Evolutionary conservation across 2,797 vertebrate species (phyloP), one percentile per base, ranked within the genome.

Genomic region (Pseudomugil gertrudae): DNA sequence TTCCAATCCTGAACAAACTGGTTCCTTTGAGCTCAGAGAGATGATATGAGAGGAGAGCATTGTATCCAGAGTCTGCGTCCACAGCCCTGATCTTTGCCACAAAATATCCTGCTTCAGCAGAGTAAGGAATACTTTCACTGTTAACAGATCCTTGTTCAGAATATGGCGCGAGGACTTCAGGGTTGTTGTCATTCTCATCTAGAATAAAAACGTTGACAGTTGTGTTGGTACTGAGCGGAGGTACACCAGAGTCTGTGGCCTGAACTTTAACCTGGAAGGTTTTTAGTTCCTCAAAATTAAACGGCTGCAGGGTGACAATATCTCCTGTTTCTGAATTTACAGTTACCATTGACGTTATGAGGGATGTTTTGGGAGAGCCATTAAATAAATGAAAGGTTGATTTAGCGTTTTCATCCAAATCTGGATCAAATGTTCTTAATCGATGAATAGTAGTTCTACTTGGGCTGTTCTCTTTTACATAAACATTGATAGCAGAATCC

Each of bases 321-420:
- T 91, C 89, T 24, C 92, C 91, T n/a, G 72, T 92, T 4, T 84
- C 80, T 2, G 89, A 23, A 63, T 69, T 95, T 33, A 97, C 86
- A 10, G 92, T 95, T n/a, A 97, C 74, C 52, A 93, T 88, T 23
- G 94, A 94, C 23, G 88, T 71, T 2, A 88, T 84, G 0, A 92
- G 87, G 10, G 81, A 78, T 35, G 80, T 93, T 79, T 93, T 91
- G 2, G 90, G 87, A 51, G 90, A 92, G 48, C 71, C 86, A 14
- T 90, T 87, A 14, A 95, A 57, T 3, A 97, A 80, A 3, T 91
- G 89, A 69, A 95, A 98, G 1, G 92, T 91, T 58, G 95, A 78
- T 57, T 93, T 90, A 13, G 94, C 94, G 52, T 96, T 97, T 85
- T 89, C 84, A 40, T 72, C 29, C 8, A 76, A 50, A 73, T 93